These are phyloP conservation scores for Chionoecetes opilio DNA, from an alignment of 1,140 invertebrate genomes.

Conservation along the genomic window DNA sequence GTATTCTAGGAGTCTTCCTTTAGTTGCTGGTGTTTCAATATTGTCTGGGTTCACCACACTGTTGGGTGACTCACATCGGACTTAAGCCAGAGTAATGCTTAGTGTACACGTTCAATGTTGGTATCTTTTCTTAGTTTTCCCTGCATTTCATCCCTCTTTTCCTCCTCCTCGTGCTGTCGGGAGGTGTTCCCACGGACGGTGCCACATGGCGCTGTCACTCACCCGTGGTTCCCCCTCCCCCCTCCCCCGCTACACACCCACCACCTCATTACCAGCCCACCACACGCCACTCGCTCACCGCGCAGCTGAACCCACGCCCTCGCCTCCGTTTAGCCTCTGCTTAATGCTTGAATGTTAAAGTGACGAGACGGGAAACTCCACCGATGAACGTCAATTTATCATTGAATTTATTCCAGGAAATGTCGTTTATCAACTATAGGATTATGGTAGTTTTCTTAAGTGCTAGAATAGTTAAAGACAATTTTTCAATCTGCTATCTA, in stretches of 20 bases:
- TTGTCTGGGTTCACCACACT: not conserved
- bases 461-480: too few relatives aligned
- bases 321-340: slow-evolving; percentile 1
- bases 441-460: too few relatives aligned
- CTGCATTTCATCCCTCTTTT: not conserved
- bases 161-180: not conserved
- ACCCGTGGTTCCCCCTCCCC: not conserved
- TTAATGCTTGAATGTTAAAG: not conserved
- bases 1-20: not conserved
- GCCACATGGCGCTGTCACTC: slow-evolving; percentile 15
- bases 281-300: not conserved
- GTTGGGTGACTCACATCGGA: not conserved
- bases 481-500: too few relatives aligned
- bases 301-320: slow-evolving; percentile 1
- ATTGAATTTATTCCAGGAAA: not conserved
- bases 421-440: too few relatives aligned
- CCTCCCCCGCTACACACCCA: not conserved
- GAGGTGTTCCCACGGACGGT: not conserved
- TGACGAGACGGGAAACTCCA: not conserved
- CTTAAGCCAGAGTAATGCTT: not conserved
- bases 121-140: not conserved
- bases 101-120: not conserved
- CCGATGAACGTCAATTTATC: not conserved
- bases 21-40: not conserved
- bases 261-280: not conserved